Evolutionary conservation across 2,888 invertebrate genomes (phyloP).

Genomic region (Sphaeridia pumilis): DNA sequence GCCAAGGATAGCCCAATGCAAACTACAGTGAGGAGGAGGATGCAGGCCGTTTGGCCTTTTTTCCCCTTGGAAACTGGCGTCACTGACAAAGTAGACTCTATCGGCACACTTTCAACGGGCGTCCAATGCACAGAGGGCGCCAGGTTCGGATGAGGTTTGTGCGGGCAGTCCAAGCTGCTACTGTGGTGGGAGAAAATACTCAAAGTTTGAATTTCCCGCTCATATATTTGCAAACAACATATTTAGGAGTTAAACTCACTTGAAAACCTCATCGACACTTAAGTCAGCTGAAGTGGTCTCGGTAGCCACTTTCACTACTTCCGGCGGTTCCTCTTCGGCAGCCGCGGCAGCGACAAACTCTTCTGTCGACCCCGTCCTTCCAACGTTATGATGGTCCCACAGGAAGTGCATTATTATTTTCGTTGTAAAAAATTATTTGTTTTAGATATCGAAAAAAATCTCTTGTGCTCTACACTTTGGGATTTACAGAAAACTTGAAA

Average conservation of each 20-base stretch:
- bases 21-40: neutral
- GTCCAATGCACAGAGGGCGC: too few relatives aligned
- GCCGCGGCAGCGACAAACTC: constrained; percentile 7
- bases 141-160: too few relatives aligned
- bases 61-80: neutral
- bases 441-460: too few relatives aligned
- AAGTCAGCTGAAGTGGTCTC: too few relatives aligned
- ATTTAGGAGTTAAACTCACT: too few relatives aligned
- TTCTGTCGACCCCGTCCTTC: constrained; percentile 7
- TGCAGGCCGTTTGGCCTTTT: neutral
- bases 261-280: neutral
- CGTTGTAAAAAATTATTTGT: too few relatives aligned
- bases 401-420: constrained; percentile 11
- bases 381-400: constrained; percentile 3
- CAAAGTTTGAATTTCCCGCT: too few relatives aligned
- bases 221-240: too few relatives aligned
- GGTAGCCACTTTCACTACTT: neutral
- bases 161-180: neutral
- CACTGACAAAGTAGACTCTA: too few relatives aligned
- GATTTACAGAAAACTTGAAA: too few relatives aligned
- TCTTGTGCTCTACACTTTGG: too few relatives aligned
- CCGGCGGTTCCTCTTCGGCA: constrained; percentile 2
- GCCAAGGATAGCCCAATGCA: neutral
- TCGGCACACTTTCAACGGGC: too few relatives aligned
- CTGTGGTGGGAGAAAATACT: neutral